phyloP scores from a whole-genome alignment of 2,888 invertebrate species.

The Amphipyra berbera region DNA sequence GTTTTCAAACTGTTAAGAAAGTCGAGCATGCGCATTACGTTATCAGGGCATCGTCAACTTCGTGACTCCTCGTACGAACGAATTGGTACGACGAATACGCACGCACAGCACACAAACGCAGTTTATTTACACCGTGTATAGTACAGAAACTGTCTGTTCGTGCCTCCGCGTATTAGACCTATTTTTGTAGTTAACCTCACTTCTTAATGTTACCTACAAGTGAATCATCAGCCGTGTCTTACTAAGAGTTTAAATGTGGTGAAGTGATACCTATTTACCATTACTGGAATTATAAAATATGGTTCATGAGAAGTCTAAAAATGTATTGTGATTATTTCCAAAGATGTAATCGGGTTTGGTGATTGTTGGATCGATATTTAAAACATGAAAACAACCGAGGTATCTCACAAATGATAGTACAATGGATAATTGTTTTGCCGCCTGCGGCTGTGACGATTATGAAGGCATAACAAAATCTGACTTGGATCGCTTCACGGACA shows the following conservation, averaged over 20 bases:
- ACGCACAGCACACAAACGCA: slow-evolving; percentile 63
- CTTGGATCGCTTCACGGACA: slow-evolving; percentile 87
- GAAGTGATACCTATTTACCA: slow-evolving; percentile 9
- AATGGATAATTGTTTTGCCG: slow-evolving; percentile 87
- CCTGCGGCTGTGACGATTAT: slow-evolving; percentile 83
- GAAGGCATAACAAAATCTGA: slow-evolving; percentile 84
- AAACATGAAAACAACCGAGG: slow-evolving; percentile 67
- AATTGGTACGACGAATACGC: slow-evolving; percentile 53
- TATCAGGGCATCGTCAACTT: slow-evolving; percentile 66
- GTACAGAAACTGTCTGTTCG: slow-evolving; percentile 68
- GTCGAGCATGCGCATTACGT: slow-evolving; percentile 71
- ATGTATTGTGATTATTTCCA: slow-evolving; percentile 29
- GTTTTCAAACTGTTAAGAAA: slow-evolving; percentile 60
- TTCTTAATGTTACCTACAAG: slow-evolving; percentile 65
- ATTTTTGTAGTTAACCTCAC: slow-evolving; percentile 86
- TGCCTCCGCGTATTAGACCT: slow-evolving; percentile 67
- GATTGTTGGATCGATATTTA: slow-evolving; percentile 72
- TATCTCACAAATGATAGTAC: slow-evolving; percentile 72
- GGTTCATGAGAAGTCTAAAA: slow-evolving; percentile 7
- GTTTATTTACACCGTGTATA: slow-evolving; percentile 78
- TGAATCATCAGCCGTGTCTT: slow-evolving; percentile 44
- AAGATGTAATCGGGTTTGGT: slow-evolving; percentile 28
- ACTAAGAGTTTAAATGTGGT: slow-evolving; percentile 1
- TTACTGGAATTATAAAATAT: not conserved
- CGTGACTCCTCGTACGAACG: slow-evolving; percentile 58